Evolutionary conservation across 2,888 invertebrate genomes (phyloP).

Genomic region (Volucella inanis): DNA sequence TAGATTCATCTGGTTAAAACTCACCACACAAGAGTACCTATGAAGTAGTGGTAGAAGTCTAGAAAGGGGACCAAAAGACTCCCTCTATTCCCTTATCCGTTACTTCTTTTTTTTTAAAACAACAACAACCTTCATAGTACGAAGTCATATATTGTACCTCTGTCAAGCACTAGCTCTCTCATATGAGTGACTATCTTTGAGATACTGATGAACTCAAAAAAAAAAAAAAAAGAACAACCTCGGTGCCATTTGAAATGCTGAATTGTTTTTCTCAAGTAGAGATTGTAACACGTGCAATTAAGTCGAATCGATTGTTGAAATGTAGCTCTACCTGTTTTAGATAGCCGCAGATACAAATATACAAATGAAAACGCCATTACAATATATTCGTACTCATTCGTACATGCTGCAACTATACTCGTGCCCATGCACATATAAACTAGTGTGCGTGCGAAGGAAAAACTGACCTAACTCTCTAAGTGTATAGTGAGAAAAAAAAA

Average conservation of each 20-base stretch:
- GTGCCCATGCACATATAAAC: neutral
- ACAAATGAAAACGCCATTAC: constrained; percentile 58
- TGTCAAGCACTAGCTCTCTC: too few relatives aligned
- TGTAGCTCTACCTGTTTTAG: constrained; percentile 65
- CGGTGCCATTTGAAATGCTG: constrained; percentile 29
- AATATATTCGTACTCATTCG: neutral
- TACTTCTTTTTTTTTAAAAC: too few relatives aligned
- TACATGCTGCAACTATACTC: neutral
- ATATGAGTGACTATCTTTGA: too few relatives aligned
- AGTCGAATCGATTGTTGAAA: constrained; percentile 52
- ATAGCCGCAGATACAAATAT: constrained; percentile 36
- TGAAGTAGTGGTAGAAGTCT: neutral
- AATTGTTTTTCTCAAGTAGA: constrained; percentile 24
- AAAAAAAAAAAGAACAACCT: constrained; percentile 2
- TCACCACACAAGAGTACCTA: constrained; percentile 50
- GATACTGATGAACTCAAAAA: neutral
- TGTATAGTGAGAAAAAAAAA: neutral
- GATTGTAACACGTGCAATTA: constrained; percentile 71
- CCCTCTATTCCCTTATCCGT: neutral
- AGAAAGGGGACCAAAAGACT: neutral
- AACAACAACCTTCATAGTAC: too few relatives aligned
- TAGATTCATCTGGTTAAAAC: constrained; percentile 53
- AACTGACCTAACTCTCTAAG: constrained; percentile 74
- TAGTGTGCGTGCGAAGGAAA: constrained; percentile 14
- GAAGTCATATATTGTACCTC: too few relatives aligned